phyloP scores from a whole-genome alignment of 2,888 invertebrate species.

The Tetropium fuscum region DNA sequence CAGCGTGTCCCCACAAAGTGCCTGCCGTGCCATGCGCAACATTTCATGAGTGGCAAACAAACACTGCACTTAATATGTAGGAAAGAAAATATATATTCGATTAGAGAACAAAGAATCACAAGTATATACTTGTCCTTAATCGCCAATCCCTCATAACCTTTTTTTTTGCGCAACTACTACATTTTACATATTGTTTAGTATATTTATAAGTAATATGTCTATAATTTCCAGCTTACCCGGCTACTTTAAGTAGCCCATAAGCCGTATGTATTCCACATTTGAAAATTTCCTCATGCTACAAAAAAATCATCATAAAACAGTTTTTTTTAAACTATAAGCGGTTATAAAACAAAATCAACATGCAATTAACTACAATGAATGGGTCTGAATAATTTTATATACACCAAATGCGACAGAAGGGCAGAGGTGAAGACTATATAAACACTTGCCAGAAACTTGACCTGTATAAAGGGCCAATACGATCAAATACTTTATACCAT shows the following conservation, averaged over 20 bases:
- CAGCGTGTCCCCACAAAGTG: conserved; percentile 57
- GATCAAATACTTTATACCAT: conserved; percentile 41
- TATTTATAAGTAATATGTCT: conserved; percentile 61
- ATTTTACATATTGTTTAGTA: conserved; percentile 56
- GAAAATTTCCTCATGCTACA: conserved; percentile 38
- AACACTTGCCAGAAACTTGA: conserved; percentile 38
- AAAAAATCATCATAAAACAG: conserved; percentile 36
- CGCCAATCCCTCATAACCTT: conserved; percentile 61
- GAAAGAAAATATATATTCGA: conserved; percentile 61
- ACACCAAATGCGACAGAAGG: conserved; percentile 60
- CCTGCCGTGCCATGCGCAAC: conserved; percentile 54
- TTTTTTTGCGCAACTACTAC: conserved; percentile 61
- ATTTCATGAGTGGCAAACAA: conserved; percentile 56
- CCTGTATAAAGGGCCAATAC: conserved; percentile 49
- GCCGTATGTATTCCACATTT: conserved; percentile 31
- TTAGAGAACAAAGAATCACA: conserved; percentile 65
- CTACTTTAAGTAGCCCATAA: conserved; percentile 42
- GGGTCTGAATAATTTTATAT: conserved; percentile 54
- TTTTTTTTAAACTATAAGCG: conserved; percentile 63
- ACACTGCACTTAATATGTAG: conserved; percentile 59
- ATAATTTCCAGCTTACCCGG: conserved; percentile 53
- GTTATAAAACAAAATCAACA: conserved; percentile 62
- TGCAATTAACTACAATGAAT: conserved; percentile 61
- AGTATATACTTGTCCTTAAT: conserved; percentile 63
- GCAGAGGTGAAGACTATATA: conserved; percentile 44